These are phyloP conservation scores for Euproctis similis DNA, from an alignment of 2,888 invertebrate genomes.

Conservation along the genomic window DNA sequence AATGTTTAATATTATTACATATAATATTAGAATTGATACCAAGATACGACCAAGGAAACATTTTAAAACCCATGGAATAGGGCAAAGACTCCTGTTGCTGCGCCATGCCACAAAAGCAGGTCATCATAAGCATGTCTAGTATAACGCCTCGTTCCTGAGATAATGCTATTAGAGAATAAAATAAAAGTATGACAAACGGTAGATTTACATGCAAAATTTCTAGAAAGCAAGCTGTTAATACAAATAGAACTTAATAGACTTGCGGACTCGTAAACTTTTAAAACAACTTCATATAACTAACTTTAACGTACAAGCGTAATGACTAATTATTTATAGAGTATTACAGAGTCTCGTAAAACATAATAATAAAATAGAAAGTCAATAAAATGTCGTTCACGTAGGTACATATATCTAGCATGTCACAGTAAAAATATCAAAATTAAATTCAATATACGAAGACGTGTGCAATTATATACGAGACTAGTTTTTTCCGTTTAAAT, in stretches of 20 bases:
- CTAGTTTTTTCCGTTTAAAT: constrained; percentile 16
- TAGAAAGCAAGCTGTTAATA: constrained; percentile 4
- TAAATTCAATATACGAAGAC: constrained; percentile 15
- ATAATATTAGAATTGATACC: too few relatives aligned
- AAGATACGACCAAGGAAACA: too few relatives aligned
- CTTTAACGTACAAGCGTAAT: constrained; percentile 4
- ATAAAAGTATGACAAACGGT: too few relatives aligned
- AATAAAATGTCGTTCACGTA: constrained; percentile 10
- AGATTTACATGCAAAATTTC: too few relatives aligned
- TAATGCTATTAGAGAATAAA: too few relatives aligned
- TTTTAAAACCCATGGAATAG: too few relatives aligned
- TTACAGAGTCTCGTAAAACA: constrained; percentile 4
- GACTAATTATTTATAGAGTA: constrained; percentile 2
- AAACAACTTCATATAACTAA: too few relatives aligned
- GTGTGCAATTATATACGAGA: constrained; percentile 12
- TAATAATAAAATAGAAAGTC: constrained; percentile 8
- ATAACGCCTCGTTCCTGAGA: too few relatives aligned
- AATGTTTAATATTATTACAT: too few relatives aligned
- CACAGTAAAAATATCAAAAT: constrained; percentile 13
- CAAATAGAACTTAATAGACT: constrained; percentile 5
- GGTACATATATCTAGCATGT: constrained; percentile 1
- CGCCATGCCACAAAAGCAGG: too few relatives aligned
- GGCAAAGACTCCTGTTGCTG: too few relatives aligned
- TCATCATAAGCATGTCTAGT: too few relatives aligned
- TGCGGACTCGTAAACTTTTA: constrained; percentile 6